Evolutionary conservation across 2,113 vertebrate species (phyloP), one percentile per base, ranked within the genome.

Genomic region (Aspidoscelis tigris): DNA sequence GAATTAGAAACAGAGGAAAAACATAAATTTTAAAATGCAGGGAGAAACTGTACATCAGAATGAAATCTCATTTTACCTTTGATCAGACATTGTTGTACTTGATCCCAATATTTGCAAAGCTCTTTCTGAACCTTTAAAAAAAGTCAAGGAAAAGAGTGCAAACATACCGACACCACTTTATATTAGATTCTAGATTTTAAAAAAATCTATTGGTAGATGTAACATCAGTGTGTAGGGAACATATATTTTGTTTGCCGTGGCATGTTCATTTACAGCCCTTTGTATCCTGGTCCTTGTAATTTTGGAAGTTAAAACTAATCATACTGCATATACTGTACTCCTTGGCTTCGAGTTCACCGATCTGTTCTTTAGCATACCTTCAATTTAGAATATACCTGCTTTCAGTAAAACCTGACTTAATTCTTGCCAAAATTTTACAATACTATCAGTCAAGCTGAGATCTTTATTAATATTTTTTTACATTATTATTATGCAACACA

Each of bases 291-390:
- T 83, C 72, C 81, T 75, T 58, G 71, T 70, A 75, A 81, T 61
- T 83, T 78, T 47, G 53, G 65, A 84, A 41, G 86, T 84, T 39
- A 50, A 1, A 58, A 89, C 14, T 61, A 78, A 78, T 73, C 68
- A 22, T 85, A 22, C 44, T 18, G 58, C 33, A 33, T 33, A 33
- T 33, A 33, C 1, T 61, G n/a, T n/a, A 53, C 87, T n/a, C 65
- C 77, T 12, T 0, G 80, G 68, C 53, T 41, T 83, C 68, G 80
- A 88, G 78, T 78, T 12, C 24, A 70, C 71, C 12, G 22, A 73
- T n/a, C 1, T 22, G 79, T 86, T 69, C 1, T 43, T 89, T 44
- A 26, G 71, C 18, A 12, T 89, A 2, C 61, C 82, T 53, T 22
- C 41, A 88, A 0, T 10, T 81, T 4, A 76, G 3, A 24, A 7